These are phyloP conservation scores for Falco columbarius DNA, from an alignment of 2,797 vertebrate species.

Conservation along the genomic window DNA sequence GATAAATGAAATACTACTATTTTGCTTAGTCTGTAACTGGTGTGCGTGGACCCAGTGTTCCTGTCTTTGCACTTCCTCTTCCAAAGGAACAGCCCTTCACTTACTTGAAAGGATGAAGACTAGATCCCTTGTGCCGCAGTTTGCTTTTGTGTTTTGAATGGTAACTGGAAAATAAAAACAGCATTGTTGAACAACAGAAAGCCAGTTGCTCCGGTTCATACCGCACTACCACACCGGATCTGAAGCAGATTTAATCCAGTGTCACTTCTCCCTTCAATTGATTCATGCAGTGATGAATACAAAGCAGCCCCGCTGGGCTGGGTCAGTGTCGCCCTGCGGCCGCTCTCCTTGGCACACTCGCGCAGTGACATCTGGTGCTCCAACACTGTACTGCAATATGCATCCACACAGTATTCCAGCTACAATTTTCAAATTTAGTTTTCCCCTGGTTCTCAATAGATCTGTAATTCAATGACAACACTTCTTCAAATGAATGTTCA, in stretches of 20 bases:
- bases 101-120: conserved; percentile 92
- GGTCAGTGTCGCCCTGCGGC: too few species aligned
- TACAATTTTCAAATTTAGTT: background rate
- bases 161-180: conserved; percentile 79
- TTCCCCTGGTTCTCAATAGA: background rate
- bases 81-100: background rate
- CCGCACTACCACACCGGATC: background rate
- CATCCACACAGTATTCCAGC: accelerated
- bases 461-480: background rate
- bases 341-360: accelerated
- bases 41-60: background rate
- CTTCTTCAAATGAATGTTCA: background rate
- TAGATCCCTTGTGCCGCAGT: conserved; percentile 82
- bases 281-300: background rate
- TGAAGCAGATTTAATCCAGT: background rate
- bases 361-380: background rate
- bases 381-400: accelerated
- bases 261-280: background rate
- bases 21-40: background rate
- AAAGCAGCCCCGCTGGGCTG: background rate
- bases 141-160: conserved; percentile 89
- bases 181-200: background rate
- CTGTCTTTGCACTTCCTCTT: background rate
- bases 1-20: background rate
- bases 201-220: background rate